Base-by-base conservation (phyloP, 2,888 invertebrate species). In the Eremobia ochroleuca region DNA sequence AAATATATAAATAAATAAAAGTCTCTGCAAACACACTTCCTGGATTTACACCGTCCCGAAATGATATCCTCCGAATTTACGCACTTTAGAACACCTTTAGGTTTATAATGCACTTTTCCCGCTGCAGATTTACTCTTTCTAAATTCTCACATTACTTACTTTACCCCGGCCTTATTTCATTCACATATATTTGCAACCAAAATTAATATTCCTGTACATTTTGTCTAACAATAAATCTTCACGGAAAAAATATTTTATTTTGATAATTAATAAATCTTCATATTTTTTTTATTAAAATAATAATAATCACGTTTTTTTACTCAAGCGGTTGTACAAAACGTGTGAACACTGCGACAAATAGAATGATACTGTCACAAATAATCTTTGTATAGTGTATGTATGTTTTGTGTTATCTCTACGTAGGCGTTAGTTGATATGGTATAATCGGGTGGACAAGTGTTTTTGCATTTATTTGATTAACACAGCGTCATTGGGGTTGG, bases 351-450 rank as follows among this genome's bases (percentile, higher is more conserved):
- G 11, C 8, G 25, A 37, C 25, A 34, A 62, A 46, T 34, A 62
- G 6, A 61, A 61, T 25, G 76, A 80, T 61, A 82, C 84, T 80
- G 69, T 1, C 4, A 43, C 1, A 58, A 34, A 46, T 72, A 34
- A 67, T 73, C 58, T 49, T 58, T 83, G 43, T 58, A 2, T 4
- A n/a, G 0, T 34, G 31, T 79, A 46, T 69, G 62, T 79, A 46
- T 34, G 69, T 28, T 62, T 25, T 52, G 4, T 61, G 52, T 83
- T 82, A 82, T 82, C 82, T 55, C 0, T n/a, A 15, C 0, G 61
- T 13, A 46, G 21, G 65, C 28, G 68, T 59, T 58, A 58, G 40
- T 59, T 34, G 5, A 18, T 37, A 68, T 4, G 6, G 71, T 80
- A 73, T 9, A 4, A 1, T 80, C 52, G 58, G 1, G 21, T n/a